Base-by-base conservation (phyloP, 2,888 invertebrate species). In the Sepioteuthis lessoniana region DNA sequence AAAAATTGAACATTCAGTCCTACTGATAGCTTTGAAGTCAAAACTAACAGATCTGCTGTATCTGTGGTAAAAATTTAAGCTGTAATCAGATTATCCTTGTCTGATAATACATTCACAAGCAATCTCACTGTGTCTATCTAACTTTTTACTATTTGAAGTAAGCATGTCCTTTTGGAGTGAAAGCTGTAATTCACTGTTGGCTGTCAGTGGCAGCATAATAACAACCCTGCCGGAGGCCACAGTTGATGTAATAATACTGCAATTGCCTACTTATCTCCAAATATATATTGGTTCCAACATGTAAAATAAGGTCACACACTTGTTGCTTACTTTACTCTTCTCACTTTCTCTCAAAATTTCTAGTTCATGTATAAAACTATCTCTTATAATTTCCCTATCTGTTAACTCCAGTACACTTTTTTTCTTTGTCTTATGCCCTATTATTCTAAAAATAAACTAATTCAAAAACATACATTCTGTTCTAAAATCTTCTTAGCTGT, bases 181-280 rank as follows among this genome's bases (percentile, higher is more conserved):
- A 76, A 76, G 76, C n/a, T 76, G n/a, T 76, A 76, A 76, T 76
- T 76, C 76, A 76, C n/a, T 76, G n/a, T 76, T n/a, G 76, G n/a
- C 76, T 76, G 76, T 76, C n/a, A n/a, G 76, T 76, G 76, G 76
- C n/a, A 76, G 55, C 55, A 55, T 55, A 25, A 55, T 55, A 55
- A 60, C 31, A 60, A 76, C n/a, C 76, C n/a, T 76, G 76, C 76
- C 76, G n/a, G n/a, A 76, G 76, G 76, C 76, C n/a, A 76, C 76
- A 76, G 76, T 76, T 76, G 55, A 55, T 55, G 76, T n/a, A 76
- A n/a, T 76, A 76, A 76, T 76, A 76, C 76, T 76, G 76, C 76
- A 76, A n/a, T 76, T 76, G 76, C 76, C n/a, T 76, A 76, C 76
- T 76, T 60, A 60, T 3, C 28, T 28, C 60, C 60, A 60, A 31